A percentile compares a stretch with the other conserved stretches of the same genome.
Evolutionary conservation across 1,140 invertebrate genomes (phyloP).

Genomic region (Drosophila sechellia): DNA sequence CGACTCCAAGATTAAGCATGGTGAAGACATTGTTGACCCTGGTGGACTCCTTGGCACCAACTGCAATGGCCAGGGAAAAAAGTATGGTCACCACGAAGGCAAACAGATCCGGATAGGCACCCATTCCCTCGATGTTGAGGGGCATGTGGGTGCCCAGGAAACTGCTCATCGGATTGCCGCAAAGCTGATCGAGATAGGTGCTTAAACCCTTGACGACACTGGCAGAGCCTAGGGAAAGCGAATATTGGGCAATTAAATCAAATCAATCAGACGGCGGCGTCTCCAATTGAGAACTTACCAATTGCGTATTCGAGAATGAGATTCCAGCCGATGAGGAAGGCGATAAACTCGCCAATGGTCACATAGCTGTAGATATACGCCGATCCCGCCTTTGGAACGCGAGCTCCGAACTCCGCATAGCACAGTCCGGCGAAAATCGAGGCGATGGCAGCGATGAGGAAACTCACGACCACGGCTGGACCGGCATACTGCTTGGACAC

Average conservation of each 20-base stretch:
- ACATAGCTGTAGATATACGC: slow-evolving; percentile 96
- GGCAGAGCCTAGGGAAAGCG: slow-evolving; percentile 88
- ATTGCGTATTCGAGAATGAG: slow-evolving; percentile 95
- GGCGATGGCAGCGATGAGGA: slow-evolving; percentile 94
- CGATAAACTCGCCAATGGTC: slow-evolving; percentile 92
- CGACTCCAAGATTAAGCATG: slow-evolving; percentile 92
- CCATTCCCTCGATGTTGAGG: slow-evolving; percentile 89
- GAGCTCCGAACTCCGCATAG: slow-evolving; percentile 94
- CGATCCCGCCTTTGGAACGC: slow-evolving; percentile 93
- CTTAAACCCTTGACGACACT: slow-evolving; percentile 96
- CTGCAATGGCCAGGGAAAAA: slow-evolving; percentile 88
- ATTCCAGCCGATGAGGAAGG: slow-evolving; percentile 94
- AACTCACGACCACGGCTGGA: slow-evolving; percentile 94
- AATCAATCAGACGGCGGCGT: slow-evolving; percentile 50
- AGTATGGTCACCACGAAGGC: slow-evolving; percentile 90
- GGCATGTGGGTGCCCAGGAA: slow-evolving; percentile 88
- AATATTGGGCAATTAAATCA: slow-evolving; percentile 52
- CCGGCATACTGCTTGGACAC: slow-evolving; percentile 94
- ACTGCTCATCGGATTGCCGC: slow-evolving; percentile 89
- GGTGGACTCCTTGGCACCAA: slow-evolving; percentile 95
- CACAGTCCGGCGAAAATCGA: slow-evolving; percentile 95
- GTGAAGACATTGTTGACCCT: slow-evolving; percentile 96
- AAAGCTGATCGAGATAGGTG: slow-evolving; percentile 93
- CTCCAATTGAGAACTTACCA: slow-evolving; percentile 86
- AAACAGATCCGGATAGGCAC: slow-evolving; percentile 93